Conservation (phyloP, 2,888 invertebrate species). For the Gastracanthus pulcherrimus region DNA sequence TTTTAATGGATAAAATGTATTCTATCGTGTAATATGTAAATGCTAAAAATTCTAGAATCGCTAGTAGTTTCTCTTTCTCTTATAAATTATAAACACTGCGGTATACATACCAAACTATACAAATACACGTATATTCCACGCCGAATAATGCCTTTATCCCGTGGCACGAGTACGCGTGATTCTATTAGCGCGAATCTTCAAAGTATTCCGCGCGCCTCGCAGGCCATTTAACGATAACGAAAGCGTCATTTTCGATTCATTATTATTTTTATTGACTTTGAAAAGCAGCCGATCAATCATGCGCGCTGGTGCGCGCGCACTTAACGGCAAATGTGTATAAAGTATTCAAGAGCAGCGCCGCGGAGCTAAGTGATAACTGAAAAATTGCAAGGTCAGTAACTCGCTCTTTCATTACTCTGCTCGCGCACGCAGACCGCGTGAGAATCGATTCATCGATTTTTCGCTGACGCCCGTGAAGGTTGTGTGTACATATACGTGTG, state of each 20-base stretch:
- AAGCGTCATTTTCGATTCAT: background rate
- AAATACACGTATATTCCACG: too few species aligned
- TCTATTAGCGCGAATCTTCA: too few species aligned
- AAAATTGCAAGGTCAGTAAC: slow-evolving; percentile 33
- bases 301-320: background rate
- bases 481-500: too few species aligned
- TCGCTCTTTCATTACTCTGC: background rate
- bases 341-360: slow-evolving; percentile 4
- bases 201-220: too few species aligned
- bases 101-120: too few species aligned
- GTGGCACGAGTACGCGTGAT: too few species aligned
- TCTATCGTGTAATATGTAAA: too few species aligned
- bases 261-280: background rate
- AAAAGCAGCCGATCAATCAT: slow-evolving; percentile 31
- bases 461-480: background rate
- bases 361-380: slow-evolving; percentile 31
- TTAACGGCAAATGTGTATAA: background rate
- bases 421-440: background rate
- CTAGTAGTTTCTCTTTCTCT: too few species aligned
- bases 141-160: too few species aligned
- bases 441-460: background rate
- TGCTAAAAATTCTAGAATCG: too few species aligned
- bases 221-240: too few species aligned
- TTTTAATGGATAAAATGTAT: too few species aligned
- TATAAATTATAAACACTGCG: background rate